Evolutionary conservation across 2,797 vertebrate species (phyloP), one percentile per base, ranked within the genome.

Genomic region (Lagocephalus sceleratus): DNA sequence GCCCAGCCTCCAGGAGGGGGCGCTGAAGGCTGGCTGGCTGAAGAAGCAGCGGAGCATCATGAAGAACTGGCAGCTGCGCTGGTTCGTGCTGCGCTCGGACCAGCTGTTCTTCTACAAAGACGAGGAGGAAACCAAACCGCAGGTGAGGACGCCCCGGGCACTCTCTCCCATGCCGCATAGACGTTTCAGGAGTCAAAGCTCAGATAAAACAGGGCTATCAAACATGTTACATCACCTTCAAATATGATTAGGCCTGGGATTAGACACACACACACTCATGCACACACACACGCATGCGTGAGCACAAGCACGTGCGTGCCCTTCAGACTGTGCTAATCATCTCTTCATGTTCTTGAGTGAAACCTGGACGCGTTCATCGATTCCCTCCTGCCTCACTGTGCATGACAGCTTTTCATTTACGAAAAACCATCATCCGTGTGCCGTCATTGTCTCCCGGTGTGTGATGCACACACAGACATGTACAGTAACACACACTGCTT

Each of bases 21-120:
- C 92, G 23, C 77, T 96, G 42, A 97, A 95, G 75, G 90, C 92
- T 0, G 96, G 96, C 70, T 98, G 96, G 95, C 86, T 98, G 43
- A 97, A 92, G 86, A 97, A 95, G 71, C 95, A 95, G 71, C 91
- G 94, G 19, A 94, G 93, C 78, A 94, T 98, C 84, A 93, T 97
- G 94, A 97, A 94, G 86, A 96, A 94, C 74, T 98, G 96, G 96
- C 95, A 98, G 82, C 92, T 92, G 15, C 87, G 94, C 2, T 98
- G 96, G 96, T 98, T 98, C 1, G 94, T 94, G 79, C 85, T 98
- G 57, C 89, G 94, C 3, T 90, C 93, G 0, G 92, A 96, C 16
- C 94, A 94, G 66, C 94, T 98, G 3, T 92, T 90, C 86, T 98
- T 96, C 82, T 98, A 94, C 66, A 98, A 98, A 51, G 94, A 96